Base-by-base conservation (phyloP, 2,888 invertebrate genomes). In the Sminthurides aquaticus region DNA sequence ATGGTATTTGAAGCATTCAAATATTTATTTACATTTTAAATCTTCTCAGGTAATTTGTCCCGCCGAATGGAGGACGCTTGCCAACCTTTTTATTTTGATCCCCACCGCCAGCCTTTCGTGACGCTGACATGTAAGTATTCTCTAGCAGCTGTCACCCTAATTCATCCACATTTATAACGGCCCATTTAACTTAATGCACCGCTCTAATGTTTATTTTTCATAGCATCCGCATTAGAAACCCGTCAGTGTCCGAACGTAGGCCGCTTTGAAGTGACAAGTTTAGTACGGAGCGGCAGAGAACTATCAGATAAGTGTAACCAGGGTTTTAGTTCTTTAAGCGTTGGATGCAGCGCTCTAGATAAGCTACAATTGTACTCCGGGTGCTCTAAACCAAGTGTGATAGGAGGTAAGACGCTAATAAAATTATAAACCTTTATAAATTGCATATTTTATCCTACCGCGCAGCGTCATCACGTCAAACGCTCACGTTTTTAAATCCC, bases 21-120 rank as follows among this genome's bases (percentile, higher is more conserved):
- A 15, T 54, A 3, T 54, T 22, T 54, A 25, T n/a, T 52, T n/a
- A 24, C 3, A 49, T n/a, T 49, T 18, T 52, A 11, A 52, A 52
- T 58, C n/a, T 58, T 24, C 5, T 57, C 73, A 80, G 80, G 93
- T 69, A 80, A 85, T 65, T 86, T 88, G 71, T 86, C 90, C 24
- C 82, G 86, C 71, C 84, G 91, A 67, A 83, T 87, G 27, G 91
- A 92, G 80, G 92, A 92, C 78, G 92, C 92, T 58, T 93, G 92
- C 80, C 86, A 87, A 59, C 81, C 86, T 55, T 84, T 87, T 71
- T 86, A 89, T 80, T 91, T 91, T 81, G 89, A 90, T 78, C 85
- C 86, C 59, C 86, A 84, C 78, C 85, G 84, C 74, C 84, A 88
- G 76, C 88, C 91, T 73, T 92, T 86, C 78, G 85, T 91, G 77